Evolutionary conservation across 2,113 vertebrate genomes (phyloP).

Genomic region (Garra rufa): DNA sequence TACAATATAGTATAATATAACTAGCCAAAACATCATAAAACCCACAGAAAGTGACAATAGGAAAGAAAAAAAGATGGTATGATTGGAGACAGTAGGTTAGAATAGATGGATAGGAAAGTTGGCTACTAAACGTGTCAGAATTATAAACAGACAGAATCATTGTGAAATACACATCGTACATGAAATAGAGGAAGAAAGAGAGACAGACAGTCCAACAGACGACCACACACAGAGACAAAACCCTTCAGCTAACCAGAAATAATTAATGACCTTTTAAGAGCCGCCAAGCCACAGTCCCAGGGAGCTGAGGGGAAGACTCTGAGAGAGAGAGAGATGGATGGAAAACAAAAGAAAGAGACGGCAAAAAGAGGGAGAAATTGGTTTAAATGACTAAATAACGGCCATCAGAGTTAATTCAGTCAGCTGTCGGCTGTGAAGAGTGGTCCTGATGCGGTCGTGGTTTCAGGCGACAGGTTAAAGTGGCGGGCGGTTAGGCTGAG

Average conservation of each 20-base stretch:
- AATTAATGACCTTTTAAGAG: slow-evolving; percentile 47
- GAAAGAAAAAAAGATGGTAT: not conserved
- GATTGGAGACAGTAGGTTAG: not conserved
- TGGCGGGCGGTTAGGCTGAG: slow-evolving; percentile 14
- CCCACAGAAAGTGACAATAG: not conserved
- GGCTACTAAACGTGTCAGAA: not conserved
- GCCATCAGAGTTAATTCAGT: not conserved
- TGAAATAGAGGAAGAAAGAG: slow-evolving; percentile 7
- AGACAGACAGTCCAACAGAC: slow-evolving; percentile 11
- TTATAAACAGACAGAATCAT: not conserved
- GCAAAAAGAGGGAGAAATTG: not conserved
- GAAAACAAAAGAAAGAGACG: slow-evolving; percentile 8
- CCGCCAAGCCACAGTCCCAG: slow-evolving; percentile 26
- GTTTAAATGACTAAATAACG: slow-evolving; percentile 8
- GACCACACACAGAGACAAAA: slow-evolving; percentile 40
- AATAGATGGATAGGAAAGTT: slow-evolving; percentile 2
- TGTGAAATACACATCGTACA: not conserved
- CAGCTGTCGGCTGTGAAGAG: slow-evolving; percentile 23
- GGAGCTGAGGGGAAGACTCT: not conserved
- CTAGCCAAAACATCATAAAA: not conserved
- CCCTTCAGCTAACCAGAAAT: slow-evolving; percentile 38
- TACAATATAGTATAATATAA: no score
- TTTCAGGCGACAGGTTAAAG: slow-evolving; percentile 36
- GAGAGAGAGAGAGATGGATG: not conserved
- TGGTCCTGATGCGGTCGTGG: slow-evolving; percentile 24